Base-by-base conservation (phyloP, 2,797 vertebrate species). In the Crocidura indochinensis region DNA sequence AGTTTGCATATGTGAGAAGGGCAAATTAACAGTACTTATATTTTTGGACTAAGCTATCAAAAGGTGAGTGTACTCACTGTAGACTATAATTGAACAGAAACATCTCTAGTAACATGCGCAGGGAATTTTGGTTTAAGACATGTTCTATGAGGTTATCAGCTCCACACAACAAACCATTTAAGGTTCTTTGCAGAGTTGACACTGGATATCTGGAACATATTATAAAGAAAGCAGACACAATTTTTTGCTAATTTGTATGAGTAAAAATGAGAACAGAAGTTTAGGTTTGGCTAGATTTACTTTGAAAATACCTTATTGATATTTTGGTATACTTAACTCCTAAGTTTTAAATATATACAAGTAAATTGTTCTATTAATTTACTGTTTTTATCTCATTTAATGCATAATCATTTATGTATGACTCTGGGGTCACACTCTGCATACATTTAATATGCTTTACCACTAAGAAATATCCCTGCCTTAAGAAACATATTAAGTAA, bases 1-100 rank as follows among this genome's bases (percentile, higher is more conserved):
- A 96, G 84, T 96, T 87, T 94, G 84, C 69, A 92, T 88, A 65
- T 87, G 77, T 88, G 93, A 96, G 94, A 94, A 91, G 89, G 84
- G 72, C 89, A 69, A 91, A 93, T 82, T 92, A 93, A 88, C 90
- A 95, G 83, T n/a, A 46, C 53, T 92, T 95, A 27, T 68, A 86
- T 77, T 91, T 91, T 62, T 94, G 75, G 75, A 67, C 27, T 79
- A 46, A 84, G 68, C 78, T 72, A 8, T 76, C 24, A 87, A 90
- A 79, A 27, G 72, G 60, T 68, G 60, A 88, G 68, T 47, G 14
- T 47, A 67, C 53, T 72, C 53, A 60, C 56, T 19, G 65, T 72
- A 3, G 12, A 92, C 49, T 79, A 44, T 91, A 69, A 87, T 19
- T 76, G 26, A 80, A 82, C 7, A 85, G 56, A 77, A 94, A 84